A percentile compares a stretch with the other conserved stretches of the same genome.
Conservation (phyloP, 2,888 invertebrate genomes). For the Automeris io region DNA sequence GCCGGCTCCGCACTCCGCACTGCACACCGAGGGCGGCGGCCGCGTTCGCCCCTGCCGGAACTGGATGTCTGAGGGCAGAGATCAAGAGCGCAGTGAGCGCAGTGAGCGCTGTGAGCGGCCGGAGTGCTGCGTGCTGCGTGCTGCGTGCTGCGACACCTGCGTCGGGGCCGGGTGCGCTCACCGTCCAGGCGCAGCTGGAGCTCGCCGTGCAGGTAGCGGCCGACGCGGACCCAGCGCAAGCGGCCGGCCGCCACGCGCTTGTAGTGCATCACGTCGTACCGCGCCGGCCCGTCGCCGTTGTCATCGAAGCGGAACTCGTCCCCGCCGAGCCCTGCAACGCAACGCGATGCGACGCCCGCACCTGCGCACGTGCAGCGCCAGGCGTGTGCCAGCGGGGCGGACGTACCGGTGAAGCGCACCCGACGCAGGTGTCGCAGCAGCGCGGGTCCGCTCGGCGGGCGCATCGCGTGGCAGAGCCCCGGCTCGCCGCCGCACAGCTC, state of each 20-base stretch:
- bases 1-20: constrained; percentile 90
- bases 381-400: not conserved
- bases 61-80: constrained; percentile 80
- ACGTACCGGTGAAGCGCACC: constrained; percentile 81
- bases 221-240: constrained; percentile 91
- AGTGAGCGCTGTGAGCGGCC: not conserved
- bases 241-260: constrained; percentile 85
- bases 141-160: no score
- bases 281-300: constrained; percentile 94
- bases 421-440: constrained; percentile 89
- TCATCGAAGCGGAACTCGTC: constrained; percentile 92
- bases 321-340: constrained; percentile 86
- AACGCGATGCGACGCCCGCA: not conserved
- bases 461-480: constrained; percentile 92
- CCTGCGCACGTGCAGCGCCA: no score
- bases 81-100: not conserved
- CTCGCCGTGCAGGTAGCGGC: constrained; percentile 89
- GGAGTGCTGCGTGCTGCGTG: no score
- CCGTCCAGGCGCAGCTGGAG: constrained; percentile 87
- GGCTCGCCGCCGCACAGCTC: constrained; percentile 84
- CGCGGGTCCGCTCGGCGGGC: constrained; percentile 91
- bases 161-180: constrained; percentile 40
- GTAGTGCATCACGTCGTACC: constrained; percentile 97
- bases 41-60: constrained; percentile 86
- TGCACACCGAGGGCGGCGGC: constrained; percentile 92